phyloP scores from a whole-genome alignment of 2,113 vertebrate genomes.

The Rhipidura dahli region DNA sequence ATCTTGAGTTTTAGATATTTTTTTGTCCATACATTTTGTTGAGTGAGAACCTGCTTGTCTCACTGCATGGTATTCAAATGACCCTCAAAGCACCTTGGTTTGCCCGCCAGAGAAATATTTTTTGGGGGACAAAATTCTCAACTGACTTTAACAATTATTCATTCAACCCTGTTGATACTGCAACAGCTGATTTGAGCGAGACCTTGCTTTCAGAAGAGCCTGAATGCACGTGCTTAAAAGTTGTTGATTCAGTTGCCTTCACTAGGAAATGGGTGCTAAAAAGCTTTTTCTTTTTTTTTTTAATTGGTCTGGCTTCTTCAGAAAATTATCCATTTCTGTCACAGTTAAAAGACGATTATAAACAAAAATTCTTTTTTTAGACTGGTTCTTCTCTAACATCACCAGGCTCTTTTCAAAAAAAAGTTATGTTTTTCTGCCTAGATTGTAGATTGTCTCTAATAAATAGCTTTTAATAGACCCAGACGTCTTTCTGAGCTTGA shows the following conservation, averaged over 20 bases:
- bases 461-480: background rate
- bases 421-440: background rate
- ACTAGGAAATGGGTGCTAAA: background rate
- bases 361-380: background rate
- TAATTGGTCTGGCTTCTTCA: background rate
- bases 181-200: background rate
- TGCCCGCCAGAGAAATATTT: background rate
- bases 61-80: background rate
- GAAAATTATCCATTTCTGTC: background rate
- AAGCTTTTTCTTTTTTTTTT: background rate
- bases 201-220: background rate
- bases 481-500: background rate
- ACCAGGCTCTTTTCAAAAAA: background rate
- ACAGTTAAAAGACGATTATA: background rate
- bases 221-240: background rate
- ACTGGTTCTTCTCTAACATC: background rate
- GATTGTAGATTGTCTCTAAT: background rate
- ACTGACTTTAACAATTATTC: background rate
- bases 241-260: background rate
- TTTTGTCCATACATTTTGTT: background rate
- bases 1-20: background rate
- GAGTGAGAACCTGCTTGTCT: background rate
- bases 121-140: background rate
- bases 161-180: fast-evolving
- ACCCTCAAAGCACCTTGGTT: background rate